These are phyloP conservation scores for Xenopus petersii DNA, from an alignment of 2,797 vertebrate species.

Conservation along the genomic window DNA sequence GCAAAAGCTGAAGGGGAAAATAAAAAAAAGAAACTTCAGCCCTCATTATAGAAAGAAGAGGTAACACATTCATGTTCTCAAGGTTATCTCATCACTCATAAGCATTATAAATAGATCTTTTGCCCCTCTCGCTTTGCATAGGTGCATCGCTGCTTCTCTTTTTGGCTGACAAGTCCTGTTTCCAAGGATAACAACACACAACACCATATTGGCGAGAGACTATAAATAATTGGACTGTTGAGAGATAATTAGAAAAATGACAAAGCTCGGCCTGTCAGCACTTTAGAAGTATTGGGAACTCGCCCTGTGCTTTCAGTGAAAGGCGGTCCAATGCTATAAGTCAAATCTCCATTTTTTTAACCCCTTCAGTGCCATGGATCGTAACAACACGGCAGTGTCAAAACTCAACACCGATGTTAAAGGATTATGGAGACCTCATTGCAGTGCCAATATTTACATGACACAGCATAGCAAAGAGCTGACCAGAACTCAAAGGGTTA, in stretches of 20 bases:
- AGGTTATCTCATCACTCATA: constrained; percentile 27
- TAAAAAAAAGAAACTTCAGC: not conserved
- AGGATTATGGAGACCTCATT: no score
- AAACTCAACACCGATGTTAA: no score
- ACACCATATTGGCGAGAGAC: not conserved
- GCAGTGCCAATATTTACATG: no score
- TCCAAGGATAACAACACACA: not conserved
- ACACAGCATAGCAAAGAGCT: no score
- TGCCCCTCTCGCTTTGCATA: not conserved
- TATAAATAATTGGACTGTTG: not conserved
- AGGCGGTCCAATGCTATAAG: no score
- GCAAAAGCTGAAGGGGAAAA: not conserved
- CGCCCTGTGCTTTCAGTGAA: no score
- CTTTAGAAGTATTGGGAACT: no score
- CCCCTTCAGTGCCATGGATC: no score
- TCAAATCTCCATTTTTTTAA: no score
- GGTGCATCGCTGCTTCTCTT: not conserved
- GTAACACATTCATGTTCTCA: constrained; percentile 22
- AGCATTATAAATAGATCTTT: constrained; percentile 16
- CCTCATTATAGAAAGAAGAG: constrained; percentile 13
- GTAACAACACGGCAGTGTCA: no score
- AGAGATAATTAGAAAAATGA: not conserved
- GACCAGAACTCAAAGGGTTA: no score
- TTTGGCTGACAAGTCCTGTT: not conserved
- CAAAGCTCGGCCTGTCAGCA: not conserved